A percentile compares a stretch with the other conserved stretches of the same genome.
Conservation (phyloP, 1,140 invertebrate genomes). For the Branchinecta lindahli region DNA sequence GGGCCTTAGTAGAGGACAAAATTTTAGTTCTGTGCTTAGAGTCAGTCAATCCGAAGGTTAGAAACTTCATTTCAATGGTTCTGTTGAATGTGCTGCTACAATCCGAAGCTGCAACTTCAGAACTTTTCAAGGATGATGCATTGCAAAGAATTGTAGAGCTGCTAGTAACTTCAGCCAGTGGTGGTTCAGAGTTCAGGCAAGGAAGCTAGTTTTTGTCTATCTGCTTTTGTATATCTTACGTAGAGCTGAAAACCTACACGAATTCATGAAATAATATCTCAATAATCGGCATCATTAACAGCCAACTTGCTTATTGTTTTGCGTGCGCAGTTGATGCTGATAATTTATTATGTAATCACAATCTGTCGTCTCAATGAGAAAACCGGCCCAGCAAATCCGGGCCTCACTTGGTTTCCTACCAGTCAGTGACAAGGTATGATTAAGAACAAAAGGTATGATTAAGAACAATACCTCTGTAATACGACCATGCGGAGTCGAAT, state of each 20-base stretch:
- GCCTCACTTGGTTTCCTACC: no score
- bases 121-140: not conserved
- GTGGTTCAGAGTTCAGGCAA: not conserved
- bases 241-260: not conserved
- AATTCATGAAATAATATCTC: not conserved
- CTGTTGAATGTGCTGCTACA: not conserved
- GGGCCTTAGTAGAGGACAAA: not conserved
- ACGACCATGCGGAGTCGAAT: no score
- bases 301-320: no score
- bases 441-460: no score
- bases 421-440: no score
- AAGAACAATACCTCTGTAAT: no score
- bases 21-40: not conserved
- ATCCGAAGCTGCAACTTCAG: not conserved
- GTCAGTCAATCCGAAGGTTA: not conserved
- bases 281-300: no score
- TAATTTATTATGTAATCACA: no score
- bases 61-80: not conserved
- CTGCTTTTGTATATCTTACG: not conserved
- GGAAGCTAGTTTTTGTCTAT: not conserved
- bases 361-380: no score
- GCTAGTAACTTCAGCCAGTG: not conserved
- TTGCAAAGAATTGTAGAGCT: not conserved
- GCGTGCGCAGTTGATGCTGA: no score
- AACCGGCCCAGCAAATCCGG: no score